Percentiles rank a stretch among this genome's conserved stretches.
Conservation (phyloP, 2,888 invertebrate species). For the Tethea ocularis region DNA sequence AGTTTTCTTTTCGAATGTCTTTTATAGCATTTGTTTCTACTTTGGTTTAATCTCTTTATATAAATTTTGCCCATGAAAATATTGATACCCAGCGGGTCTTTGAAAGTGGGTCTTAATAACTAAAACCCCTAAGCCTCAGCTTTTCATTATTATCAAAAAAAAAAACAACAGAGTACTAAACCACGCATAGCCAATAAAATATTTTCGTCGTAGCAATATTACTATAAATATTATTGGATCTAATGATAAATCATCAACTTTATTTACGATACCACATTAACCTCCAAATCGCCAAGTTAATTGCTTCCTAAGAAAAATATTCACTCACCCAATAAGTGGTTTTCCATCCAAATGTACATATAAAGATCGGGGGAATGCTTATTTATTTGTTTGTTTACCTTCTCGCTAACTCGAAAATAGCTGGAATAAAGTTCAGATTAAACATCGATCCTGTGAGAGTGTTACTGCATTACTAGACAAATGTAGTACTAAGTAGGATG, state of each 20-base stretch:
- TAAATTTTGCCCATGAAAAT: no score
- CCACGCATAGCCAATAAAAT: no score
- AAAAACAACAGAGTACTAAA: no score
- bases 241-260: not conserved
- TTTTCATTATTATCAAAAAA: no score
- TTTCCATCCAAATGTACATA: not conserved
- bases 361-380: not conserved
- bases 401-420: not conserved
- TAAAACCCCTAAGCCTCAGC: no score
- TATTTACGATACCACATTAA: not conserved
- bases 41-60: no score
- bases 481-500: no score
- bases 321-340: not conserved
- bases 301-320: not conserved
- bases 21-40: no score
- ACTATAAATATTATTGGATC: not conserved
- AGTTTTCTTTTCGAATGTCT: no score
- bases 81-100: no score
- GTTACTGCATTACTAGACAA: no score
- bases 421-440: not conserved
- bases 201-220: not conserved
- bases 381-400: slow-evolving; percentile 4
- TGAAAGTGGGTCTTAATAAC: no score
- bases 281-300: not conserved
- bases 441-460: not conserved